A percentile compares a stretch with the other conserved stretches of the same genome.
Evolutionary conservation across 2,113 vertebrate genomes (phyloP).

Genomic region (Gulo gulo): DNA sequence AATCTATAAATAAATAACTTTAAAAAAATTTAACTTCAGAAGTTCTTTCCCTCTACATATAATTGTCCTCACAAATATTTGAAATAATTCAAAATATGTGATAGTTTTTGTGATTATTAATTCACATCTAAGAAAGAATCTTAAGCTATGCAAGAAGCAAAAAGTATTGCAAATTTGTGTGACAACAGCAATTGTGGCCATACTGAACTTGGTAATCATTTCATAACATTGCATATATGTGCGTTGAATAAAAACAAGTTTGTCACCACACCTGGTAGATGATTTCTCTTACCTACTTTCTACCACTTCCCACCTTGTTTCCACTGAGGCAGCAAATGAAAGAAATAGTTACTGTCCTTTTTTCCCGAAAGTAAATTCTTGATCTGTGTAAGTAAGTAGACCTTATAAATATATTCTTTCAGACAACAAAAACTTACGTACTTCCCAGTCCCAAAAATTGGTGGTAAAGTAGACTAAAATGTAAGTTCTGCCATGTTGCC

Average conservation of each 20-base stretch:
- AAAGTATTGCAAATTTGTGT: background rate
- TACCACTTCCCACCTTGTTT: background rate
- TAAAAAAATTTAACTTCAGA: background rate
- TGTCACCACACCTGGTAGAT: background rate
- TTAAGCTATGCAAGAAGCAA: background rate
- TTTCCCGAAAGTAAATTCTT: background rate
- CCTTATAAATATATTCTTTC: background rate
- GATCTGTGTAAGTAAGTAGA: background rate
- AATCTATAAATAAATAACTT: background rate
- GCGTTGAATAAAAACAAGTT: background rate
- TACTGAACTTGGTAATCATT: background rate
- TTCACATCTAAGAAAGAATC: background rate
- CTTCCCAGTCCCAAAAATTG: background rate
- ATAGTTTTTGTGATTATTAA: slow-evolving; percentile 4
- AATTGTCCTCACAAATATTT: background rate
- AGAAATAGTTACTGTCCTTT: background rate
- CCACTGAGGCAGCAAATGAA: background rate
- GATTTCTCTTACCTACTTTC: background rate
- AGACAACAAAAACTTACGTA: background rate
- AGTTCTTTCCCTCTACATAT: background rate
- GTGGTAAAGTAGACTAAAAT: background rate
- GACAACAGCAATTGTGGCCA: background rate
- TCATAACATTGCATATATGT: background rate
- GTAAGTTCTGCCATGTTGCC: background rate
- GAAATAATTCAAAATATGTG: background rate